A percentile compares a stretch with the other conserved stretches of the same genome.
phyloP scores from a whole-genome alignment of 2,113 vertebrate species.

The Podarcis muralis region DNA sequence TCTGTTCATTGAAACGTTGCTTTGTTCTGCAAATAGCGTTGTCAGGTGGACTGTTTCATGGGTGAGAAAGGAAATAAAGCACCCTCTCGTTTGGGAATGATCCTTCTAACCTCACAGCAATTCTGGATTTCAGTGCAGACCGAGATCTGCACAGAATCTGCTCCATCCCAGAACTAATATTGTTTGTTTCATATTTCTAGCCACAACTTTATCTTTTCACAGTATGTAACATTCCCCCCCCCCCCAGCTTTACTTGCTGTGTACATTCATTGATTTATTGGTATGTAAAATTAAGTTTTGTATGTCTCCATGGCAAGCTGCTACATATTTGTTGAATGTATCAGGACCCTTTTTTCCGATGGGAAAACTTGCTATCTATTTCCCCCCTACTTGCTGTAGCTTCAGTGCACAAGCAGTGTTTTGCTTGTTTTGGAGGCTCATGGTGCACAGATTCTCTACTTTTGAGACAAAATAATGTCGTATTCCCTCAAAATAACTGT shows the following conservation, averaged over 20 bases:
- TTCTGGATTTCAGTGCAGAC: background rate
- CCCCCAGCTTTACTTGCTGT: background rate
- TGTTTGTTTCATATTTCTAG: background rate
- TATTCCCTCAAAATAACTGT: background rate
- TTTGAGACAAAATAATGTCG: background rate
- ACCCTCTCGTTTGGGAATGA: background rate
- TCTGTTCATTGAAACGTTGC: background rate
- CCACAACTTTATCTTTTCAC: background rate
- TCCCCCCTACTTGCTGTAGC: background rate
- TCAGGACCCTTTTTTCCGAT: background rate
- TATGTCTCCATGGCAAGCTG: background rate
- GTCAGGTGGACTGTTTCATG: background rate
- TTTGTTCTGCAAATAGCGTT: background rate
- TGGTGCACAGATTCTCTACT: background rate
- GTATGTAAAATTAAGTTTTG: background rate
- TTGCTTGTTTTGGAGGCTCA: background rate
- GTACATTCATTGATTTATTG: background rate
- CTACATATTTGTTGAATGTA: background rate
- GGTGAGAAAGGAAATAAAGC: background rate
- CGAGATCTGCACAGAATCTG: background rate
- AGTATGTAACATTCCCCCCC: background rate
- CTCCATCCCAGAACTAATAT: background rate
- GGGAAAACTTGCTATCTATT: constrained; percentile 9
- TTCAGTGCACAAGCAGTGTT: constrained; percentile 3
- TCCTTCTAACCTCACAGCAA: background rate